phyloP scores from a whole-genome alignment of 1,140 invertebrate genomes.

The Pentalonia nigronervosa region DNA sequence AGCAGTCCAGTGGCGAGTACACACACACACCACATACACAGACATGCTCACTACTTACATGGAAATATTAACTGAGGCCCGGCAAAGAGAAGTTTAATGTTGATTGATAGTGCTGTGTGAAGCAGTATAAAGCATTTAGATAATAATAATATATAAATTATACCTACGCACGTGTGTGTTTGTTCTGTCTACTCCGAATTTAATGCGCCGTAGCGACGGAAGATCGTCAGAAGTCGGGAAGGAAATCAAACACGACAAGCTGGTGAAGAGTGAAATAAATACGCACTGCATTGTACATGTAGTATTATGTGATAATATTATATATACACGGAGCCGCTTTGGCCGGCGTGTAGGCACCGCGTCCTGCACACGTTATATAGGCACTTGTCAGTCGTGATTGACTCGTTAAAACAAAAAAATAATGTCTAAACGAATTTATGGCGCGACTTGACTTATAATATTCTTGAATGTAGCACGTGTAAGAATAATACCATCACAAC shows the following conservation, averaged over 20 bases:
- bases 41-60: background rate
- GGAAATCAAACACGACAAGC: slow-evolving; percentile 2
- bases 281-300: background rate
- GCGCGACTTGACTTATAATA: background rate
- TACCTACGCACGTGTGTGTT: background rate
- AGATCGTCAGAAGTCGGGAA: background rate
- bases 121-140: background rate
- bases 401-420: slow-evolving; percentile 6
- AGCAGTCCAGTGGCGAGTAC: background rate
- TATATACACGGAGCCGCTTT: background rate
- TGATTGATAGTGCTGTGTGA: background rate
- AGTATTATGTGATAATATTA: background rate
- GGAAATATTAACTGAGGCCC: background rate
- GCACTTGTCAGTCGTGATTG: background rate
- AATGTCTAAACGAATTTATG: background rate
- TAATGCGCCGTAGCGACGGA: background rate
- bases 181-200: background rate
- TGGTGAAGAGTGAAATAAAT: background rate
- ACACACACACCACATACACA: background rate
- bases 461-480: background rate
- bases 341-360: background rate
- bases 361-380: background rate
- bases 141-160: background rate
- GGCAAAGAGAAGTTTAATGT: background rate
- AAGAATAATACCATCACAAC: background rate